Evolutionary conservation across 2,888 invertebrate species (phyloP).

Genomic region (Stenotaenia linearis): DNA sequence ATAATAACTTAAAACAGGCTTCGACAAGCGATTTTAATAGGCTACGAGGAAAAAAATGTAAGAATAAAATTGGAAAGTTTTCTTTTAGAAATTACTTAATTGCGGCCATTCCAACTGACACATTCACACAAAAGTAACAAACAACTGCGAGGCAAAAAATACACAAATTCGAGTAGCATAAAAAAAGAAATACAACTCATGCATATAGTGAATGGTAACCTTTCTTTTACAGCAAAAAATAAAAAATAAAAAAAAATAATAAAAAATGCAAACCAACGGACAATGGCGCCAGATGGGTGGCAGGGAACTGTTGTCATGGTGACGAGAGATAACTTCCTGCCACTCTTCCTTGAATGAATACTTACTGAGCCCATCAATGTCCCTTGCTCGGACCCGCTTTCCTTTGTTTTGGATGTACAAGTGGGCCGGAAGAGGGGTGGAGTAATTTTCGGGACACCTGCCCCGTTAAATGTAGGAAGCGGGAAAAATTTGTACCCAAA

Average conservation of each 20-base stretch:
- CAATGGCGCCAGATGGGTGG: slow-evolving; percentile 26
- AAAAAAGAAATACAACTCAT: neutral
- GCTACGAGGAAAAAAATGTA: neutral
- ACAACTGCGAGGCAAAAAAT: neutral
- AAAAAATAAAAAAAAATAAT: neutral
- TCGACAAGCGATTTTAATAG: neutral
- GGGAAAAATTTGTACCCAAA: slow-evolving; percentile 7
- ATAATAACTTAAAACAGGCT: slow-evolving; percentile 7
- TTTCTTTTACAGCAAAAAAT: neutral
- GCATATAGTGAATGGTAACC: neutral
- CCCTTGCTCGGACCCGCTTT: neutral
- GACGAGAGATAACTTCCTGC: slow-evolving; percentile 23
- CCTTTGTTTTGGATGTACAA: slow-evolving; percentile 12
- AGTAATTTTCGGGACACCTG: neutral
- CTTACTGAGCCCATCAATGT: slow-evolving; percentile 14
- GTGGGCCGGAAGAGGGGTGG: slow-evolving; percentile 21
- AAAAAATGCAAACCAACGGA: neutral
- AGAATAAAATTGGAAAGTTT: neutral
- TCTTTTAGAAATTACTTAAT: neutral
- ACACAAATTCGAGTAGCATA: neutral
- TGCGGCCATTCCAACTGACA: neutral
- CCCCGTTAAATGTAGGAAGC: slow-evolving; percentile 21
- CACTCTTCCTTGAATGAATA: slow-evolving; percentile 26
- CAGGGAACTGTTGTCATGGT: slow-evolving; percentile 20
- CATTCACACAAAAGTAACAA: neutral